Evolutionary conservation across 2,888 invertebrate species (phyloP), one percentile per base, ranked within the genome.

Genomic region (Drosophila borborema): DNA sequence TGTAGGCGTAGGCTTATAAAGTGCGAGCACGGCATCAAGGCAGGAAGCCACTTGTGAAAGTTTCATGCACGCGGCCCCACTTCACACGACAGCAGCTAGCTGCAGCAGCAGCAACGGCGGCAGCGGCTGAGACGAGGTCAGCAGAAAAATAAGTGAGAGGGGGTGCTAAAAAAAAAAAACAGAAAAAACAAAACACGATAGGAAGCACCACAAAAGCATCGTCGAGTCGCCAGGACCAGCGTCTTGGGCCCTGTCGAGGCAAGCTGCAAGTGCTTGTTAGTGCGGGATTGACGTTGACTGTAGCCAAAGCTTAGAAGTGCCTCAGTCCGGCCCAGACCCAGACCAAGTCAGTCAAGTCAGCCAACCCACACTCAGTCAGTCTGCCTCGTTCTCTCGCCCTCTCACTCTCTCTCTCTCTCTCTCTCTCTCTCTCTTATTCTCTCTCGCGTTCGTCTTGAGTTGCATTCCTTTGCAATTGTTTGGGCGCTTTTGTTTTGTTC

Each of bases 11-110:
- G 54, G 85, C 85, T 89, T 85, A 89, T 89, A 81, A 89, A 85
- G 85, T 89, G 87, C 74, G 87, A 87, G 49, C 68, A 72, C 68
- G 68, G 77, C 65, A 72, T 77, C 82, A 86, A 89, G 87, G 82
- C 86, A 86, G 86, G 83, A 86, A 86, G 86, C 89, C 86, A 89
- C 85, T 89, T 85, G 90, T 86, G 86, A 90, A 86, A 90, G 89
- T 86, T 90, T 90, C 86, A 89, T 89, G 88, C 90, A 86, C 90
- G 88, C 88, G 86, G 88, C 80, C 86, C 90, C 90, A 89, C 85
- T 86, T 86, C 90, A 89, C 90, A 89, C 88, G 88, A 86, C 90
- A 82, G 77, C 90, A 77, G 74, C 61, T 40, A n/a, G n/a, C 40
- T 48, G 54, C 56, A 34, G 18, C 10, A 12, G 40, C 54, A 51